Conservation (phyloP, 2,113 vertebrate genomes). For the Gorsachius goisagi region DNA sequence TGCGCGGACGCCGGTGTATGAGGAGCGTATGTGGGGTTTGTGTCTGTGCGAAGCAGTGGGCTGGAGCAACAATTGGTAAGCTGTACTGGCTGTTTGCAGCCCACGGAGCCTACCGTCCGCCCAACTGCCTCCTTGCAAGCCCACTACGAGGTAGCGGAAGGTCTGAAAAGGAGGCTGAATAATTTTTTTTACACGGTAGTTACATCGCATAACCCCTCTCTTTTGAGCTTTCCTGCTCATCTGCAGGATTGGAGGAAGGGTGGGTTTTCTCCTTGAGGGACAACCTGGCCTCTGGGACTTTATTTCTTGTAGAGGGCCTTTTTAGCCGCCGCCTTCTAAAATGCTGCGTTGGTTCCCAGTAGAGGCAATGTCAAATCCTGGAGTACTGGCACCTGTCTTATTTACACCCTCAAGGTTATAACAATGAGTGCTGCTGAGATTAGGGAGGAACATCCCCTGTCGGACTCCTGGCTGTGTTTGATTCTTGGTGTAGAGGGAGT, state of each 20-base stretch:
- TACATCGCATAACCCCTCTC: background rate
- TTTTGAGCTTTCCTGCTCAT: background rate
- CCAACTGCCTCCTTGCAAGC: background rate
- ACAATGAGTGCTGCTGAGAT: background rate
- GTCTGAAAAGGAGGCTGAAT: background rate
- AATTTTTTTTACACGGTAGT: background rate
- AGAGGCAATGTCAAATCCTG: background rate
- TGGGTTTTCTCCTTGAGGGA: background rate
- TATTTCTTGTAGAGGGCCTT: background rate
- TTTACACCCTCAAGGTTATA: background rate
- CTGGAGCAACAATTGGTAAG: slow-evolving; percentile 6
- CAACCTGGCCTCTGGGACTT: background rate
- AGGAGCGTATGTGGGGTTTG: accelerated
- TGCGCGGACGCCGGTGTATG: accelerated
- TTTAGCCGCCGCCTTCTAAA: background rate
- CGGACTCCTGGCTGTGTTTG: background rate
- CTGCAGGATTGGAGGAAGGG: background rate
- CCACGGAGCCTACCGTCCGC: background rate
- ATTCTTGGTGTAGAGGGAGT: background rate
- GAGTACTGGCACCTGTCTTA: background rate
- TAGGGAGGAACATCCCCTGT: background rate
- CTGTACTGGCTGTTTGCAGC: background rate
- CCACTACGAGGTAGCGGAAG: background rate
- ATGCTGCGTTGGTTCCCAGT: background rate
- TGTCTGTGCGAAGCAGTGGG: background rate